Conservation (phyloP, 2,113 vertebrate genomes). For the Arvicanthis niloticus region DNA sequence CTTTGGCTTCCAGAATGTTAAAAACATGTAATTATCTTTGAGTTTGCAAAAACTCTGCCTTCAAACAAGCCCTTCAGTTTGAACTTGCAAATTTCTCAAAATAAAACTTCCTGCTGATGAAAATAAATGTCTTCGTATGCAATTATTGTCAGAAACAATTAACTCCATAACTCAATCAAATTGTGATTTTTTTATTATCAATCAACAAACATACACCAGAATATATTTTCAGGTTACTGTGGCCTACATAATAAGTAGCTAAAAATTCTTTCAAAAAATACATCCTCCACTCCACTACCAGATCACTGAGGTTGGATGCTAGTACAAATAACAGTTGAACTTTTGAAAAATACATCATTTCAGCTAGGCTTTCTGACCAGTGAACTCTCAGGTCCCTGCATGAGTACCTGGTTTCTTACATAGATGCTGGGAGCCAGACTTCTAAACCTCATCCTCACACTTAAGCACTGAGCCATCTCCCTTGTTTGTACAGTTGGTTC, state of each 20-base stretch:
- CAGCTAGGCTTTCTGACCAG: not conserved
- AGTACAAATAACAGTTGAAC: not conserved
- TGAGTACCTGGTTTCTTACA: too few relatives aligned
- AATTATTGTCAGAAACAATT: slow-evolving; percentile 61
- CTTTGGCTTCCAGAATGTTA: slow-evolving; percentile 46
- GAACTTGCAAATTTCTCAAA: slow-evolving; percentile 61
- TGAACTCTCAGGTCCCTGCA: not conserved
- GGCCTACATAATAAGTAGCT: not conserved
- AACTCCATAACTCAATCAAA: slow-evolving; percentile 77
- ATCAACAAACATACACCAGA: not conserved
- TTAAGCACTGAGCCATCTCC: not conserved
- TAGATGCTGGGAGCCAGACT: too few relatives aligned
- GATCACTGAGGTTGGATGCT: not conserved
- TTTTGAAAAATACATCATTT: not conserved
- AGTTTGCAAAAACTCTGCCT: slow-evolving; percentile 44
- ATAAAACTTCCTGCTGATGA: slow-evolving; percentile 48
- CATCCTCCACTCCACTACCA: not conserved
- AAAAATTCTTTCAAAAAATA: slow-evolving; percentile 25
- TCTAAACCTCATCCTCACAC: not conserved
- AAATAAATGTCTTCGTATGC: slow-evolving; percentile 54
- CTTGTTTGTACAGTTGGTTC: not conserved
- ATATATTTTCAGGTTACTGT: slow-evolving; percentile 18
- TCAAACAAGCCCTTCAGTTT: slow-evolving; percentile 58
- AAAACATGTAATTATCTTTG: slow-evolving; percentile 63
- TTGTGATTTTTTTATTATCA: slow-evolving; percentile 57